Evolutionary conservation across 2,113 vertebrate genomes (phyloP).

Genomic region (Gnathonemus echidnorhynchus): DNA sequence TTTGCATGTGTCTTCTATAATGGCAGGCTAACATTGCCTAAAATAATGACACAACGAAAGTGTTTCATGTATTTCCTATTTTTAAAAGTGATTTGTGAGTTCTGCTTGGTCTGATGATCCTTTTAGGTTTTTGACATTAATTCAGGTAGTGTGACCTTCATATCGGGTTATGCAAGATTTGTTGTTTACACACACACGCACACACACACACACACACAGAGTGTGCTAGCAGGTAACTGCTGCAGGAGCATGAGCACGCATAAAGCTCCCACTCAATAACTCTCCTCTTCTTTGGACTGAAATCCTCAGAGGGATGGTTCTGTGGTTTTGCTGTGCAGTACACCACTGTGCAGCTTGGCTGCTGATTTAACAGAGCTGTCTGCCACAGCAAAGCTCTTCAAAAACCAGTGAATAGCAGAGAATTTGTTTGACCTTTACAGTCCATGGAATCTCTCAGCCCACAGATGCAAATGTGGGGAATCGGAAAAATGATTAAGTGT

Average conservation of each 20-base stretch:
- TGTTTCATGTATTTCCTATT: neutral
- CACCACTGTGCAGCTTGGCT: slow-evolving; percentile 54
- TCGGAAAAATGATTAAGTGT: slow-evolving; percentile 56
- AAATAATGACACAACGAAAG: neutral
- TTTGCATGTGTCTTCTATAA: neutral
- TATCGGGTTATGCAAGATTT: neutral
- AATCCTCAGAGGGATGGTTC: slow-evolving; percentile 44
- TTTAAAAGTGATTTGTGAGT: neutral
- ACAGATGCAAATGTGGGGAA: slow-evolving; percentile 62
- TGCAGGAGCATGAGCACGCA: neutral
- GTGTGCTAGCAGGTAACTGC: neutral
- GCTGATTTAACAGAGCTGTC: slow-evolving; percentile 68
- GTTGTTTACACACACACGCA: neutral
- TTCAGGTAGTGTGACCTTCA: neutral
- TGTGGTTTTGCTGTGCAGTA: slow-evolving; percentile 67
- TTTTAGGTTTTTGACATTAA: neutral
- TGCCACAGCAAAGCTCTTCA: slow-evolving; percentile 69
- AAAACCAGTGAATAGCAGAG: slow-evolving; percentile 75
- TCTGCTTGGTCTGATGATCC: neutral
- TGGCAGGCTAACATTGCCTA: neutral
- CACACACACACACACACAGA: neutral
- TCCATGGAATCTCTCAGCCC: slow-evolving; percentile 67
- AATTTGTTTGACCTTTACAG: slow-evolving; percentile 76
- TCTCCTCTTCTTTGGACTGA: neutral
- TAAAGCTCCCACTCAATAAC: neutral